A percentile compares a stretch with the other conserved stretches of the same genome.
Evolutionary conservation across 2,797 vertebrate genomes (phyloP).

Genomic region (Protonibea diacanthus): DNA sequence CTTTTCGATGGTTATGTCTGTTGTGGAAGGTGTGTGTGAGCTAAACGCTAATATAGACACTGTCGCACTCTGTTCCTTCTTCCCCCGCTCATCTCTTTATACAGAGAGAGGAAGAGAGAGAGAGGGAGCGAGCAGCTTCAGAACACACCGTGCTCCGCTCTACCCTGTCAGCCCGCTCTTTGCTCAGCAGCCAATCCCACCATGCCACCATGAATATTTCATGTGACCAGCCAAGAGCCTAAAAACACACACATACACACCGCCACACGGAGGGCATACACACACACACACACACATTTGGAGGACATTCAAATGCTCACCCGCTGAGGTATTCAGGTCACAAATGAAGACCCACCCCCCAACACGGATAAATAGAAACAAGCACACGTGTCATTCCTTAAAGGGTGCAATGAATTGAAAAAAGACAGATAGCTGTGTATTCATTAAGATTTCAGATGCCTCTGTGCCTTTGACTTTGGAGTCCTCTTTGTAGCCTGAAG

Average conservation of each 20-base stretch:
- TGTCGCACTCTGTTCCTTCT: constrained; percentile 72
- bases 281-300: constrained; percentile 49
- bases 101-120: constrained; percentile 55
- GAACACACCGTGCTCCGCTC: constrained; percentile 71
- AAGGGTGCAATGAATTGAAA: constrained; percentile 50
- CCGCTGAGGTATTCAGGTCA: constrained; percentile 82
- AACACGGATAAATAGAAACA: constrained; percentile 73
- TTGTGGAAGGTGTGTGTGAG: constrained; percentile 45
- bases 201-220: constrained; percentile 84
- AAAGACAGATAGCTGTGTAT: constrained; percentile 42
- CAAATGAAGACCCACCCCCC: constrained; percentile 69
- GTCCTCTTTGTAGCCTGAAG: constrained; percentile 51
- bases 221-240: constrained; percentile 76
- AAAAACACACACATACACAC: constrained; percentile 63
- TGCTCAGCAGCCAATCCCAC: constrained; percentile 82
- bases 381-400: constrained; percentile 62
- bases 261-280: constrained; percentile 47
- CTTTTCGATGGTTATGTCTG: constrained; percentile 45
- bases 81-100: constrained; percentile 78
- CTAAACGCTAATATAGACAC: constrained; percentile 51
- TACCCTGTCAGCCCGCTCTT: constrained; percentile 77
- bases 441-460: constrained; percentile 51
- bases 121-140: constrained; percentile 59
- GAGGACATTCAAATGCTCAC: constrained; percentile 75
- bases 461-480: constrained; percentile 46